Evolutionary conservation across 2,888 invertebrate genomes (phyloP).

Genomic region (Alviniconcha strummeri): DNA sequence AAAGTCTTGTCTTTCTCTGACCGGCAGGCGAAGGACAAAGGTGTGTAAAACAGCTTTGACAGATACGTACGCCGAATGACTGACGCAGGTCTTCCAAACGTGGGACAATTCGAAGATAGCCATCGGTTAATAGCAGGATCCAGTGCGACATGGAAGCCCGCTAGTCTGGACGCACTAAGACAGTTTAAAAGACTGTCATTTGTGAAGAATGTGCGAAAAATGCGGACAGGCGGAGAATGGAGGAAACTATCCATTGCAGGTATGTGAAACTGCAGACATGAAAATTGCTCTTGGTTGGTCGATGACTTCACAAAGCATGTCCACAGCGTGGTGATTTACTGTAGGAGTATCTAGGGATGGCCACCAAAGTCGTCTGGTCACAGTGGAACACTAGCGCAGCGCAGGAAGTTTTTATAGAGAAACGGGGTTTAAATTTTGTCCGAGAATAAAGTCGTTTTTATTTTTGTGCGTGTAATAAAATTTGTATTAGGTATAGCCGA

Average conservation of each 20-base stretch:
- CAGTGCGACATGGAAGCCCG: constrained; percentile 5
- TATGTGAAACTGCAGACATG: constrained; percentile 24
- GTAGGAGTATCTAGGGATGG: no score
- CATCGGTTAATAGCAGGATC: constrained; percentile 20
- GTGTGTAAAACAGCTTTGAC: background rate
- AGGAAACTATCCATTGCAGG: constrained; percentile 2
- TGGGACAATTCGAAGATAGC: background rate
- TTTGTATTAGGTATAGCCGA: no score
- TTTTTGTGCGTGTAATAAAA: no score
- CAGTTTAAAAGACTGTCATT: constrained; percentile 17
- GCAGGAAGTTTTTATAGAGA: no score
- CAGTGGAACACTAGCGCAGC: no score
- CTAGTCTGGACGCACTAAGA: background rate
- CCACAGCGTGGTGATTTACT: no score
- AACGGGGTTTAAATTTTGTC: no score
- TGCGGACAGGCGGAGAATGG: constrained; percentile 3
- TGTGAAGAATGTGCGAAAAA: constrained; percentile 13
- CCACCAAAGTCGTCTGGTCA: no score
- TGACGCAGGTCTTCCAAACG: no score
- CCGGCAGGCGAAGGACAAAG: no score
- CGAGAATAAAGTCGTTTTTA: no score
- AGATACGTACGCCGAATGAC: background rate
- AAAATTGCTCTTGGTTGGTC: constrained; percentile 9
- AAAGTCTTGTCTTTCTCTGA: no score
- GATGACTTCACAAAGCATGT: background rate